Conservation (phyloP, 2,113 vertebrate species). For the Rhinoderma darwinii region DNA sequence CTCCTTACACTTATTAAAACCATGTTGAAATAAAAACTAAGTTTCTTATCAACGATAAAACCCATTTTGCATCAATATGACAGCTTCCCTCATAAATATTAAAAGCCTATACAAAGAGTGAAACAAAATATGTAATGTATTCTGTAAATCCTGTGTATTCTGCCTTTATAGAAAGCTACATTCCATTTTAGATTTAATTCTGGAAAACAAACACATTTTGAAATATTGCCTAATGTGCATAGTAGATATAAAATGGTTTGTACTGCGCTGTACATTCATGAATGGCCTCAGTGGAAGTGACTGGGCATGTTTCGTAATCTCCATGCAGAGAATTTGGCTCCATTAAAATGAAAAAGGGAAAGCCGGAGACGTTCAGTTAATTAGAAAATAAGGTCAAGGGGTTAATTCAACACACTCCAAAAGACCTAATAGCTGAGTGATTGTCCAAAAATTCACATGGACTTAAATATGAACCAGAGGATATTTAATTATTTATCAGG, state of each 20-base stretch:
- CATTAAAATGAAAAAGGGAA: neutral
- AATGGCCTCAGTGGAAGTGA: neutral
- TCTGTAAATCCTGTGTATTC: neutral
- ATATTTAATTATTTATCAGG: constrained; percentile 18
- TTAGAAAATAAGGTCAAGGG: constrained; percentile 33
- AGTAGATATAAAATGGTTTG: neutral
- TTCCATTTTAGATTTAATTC: neutral
- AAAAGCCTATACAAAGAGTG: neutral
- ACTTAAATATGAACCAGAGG: neutral
- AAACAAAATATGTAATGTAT: neutral
- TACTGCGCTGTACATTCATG: no score
- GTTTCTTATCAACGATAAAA: neutral
- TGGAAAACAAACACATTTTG: constrained; percentile 10
- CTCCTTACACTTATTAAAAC: neutral
- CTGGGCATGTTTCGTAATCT: neutral
- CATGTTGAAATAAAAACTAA: neutral
- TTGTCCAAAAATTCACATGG: constrained; percentile 29
- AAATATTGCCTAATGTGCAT: neutral
- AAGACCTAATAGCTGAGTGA: neutral
- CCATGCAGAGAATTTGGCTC: neutral
- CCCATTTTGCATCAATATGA: neutral
- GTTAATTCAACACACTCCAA: constrained; percentile 31
- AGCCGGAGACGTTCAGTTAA: constrained; percentile 19
- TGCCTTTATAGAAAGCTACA: neutral
- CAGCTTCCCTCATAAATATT: neutral